Conservation (phyloP, 2,888 invertebrate genomes). For the Drosophila merina region DNA sequence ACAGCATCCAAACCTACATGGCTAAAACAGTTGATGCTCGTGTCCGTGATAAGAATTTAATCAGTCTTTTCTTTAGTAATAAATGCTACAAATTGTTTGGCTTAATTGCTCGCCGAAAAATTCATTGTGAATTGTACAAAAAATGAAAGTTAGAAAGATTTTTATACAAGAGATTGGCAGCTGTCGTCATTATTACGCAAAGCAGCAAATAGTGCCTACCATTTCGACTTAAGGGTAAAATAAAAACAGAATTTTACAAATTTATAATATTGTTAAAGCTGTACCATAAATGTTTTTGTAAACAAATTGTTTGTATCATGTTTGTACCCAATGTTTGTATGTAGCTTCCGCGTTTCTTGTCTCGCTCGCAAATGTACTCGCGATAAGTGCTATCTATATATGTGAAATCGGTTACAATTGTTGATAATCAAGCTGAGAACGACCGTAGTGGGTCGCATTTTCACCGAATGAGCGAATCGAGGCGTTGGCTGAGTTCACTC, state of each 20-base stretch:
- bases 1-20: constrained; percentile 83
- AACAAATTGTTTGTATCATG: not conserved
- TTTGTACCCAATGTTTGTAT: not conserved
- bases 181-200: constrained; percentile 32
- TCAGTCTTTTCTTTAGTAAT: constrained; percentile 43
- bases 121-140: constrained; percentile 64
- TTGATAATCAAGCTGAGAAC: constrained; percentile 1
- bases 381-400: not conserved
- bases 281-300: too few relatives aligned
- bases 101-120: constrained; percentile 16
- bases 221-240: constrained; percentile 67
- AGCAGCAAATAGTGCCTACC: constrained; percentile 69
- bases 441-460: too few relatives aligned
- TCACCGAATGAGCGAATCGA: not conserved
- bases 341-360: not conserved
- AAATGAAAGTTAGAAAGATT: constrained; percentile 49
- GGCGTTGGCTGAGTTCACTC: not conserved
- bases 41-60: constrained; percentile 75
- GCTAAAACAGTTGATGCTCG: constrained; percentile 67
- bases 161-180: constrained; percentile 44
- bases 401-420: not conserved
- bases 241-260: constrained; percentile 73
- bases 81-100: constrained; percentile 44
- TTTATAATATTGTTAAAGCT: constrained; percentile 28
- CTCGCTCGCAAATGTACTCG: not conserved